Evolutionary conservation across 2,113 vertebrate species (phyloP), one percentile per base, ranked within the genome.

Genomic region (Galemys pyrenaicus): DNA sequence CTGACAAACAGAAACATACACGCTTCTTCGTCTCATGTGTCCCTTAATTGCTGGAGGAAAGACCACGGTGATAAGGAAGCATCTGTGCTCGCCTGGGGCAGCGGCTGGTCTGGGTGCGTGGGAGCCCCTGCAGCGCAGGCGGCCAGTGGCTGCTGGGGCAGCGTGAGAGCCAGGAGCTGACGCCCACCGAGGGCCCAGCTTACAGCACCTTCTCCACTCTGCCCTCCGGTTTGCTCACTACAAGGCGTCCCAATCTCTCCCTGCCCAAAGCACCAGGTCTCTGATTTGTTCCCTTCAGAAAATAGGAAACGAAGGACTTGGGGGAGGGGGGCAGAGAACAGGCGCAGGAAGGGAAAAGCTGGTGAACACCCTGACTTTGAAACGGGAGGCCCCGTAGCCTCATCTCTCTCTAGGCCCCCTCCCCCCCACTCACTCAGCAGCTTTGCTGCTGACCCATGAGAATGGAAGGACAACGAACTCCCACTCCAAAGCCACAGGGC

Each of bases 281-380:
- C 19, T 79, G 24, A 75, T 70, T 8, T 89, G 11, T 41, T 37
- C 54, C 79, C 35, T 84, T 67, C 15, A 93, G 75, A 89, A 81
- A 89, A 91, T 2, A 84, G 75, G 49, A 84, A 93, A 94, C 49
- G 60, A 77, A 75, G 68, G 46, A 86, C 37, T 54, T 44, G 75
- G 9, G 0, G 11, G 75, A 73, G 78, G 54, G 20, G 54, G 5
- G 54, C 19, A 32, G 90, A 41, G 51, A 54, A 3, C 44, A n/a
- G 49, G 49, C 3, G 51, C 20, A 4, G 16, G 0, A 30, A 26
- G 0, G 24, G 10, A 70, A 44, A 80, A 62, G 22, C 32, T 12
- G 22, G 75, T 0, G 37, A 54, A 75, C 41, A 41, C n/a, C 13
- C 58, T 73, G 22, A 62, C 71, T 37, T 68, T 41, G 84, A 51